Base-by-base conservation (phyloP, 2,888 invertebrate genomes). In the Lymantria monacha region DNA sequence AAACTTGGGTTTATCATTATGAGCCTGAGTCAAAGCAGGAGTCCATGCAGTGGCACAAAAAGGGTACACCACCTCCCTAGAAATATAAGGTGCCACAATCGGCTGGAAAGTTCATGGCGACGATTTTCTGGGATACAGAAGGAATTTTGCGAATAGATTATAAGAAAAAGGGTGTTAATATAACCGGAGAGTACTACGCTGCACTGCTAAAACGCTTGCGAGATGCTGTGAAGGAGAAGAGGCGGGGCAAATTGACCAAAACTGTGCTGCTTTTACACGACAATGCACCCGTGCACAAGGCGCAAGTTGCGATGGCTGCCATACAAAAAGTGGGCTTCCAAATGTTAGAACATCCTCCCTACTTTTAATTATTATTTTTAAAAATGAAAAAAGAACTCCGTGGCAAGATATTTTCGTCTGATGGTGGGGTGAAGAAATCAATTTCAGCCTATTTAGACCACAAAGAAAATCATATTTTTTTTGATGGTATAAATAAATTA, bases 61-160 rank as follows among this genome's bases (percentile, higher is more conserved):
- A 59, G 46, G 51, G 50, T 22, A 45, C 53, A 56, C 38, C 49
- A 43, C 53, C 55, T n/a, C 48, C 51, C 7, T 54, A 54, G 50
- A 59, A 55, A 44, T 54, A 57, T 30, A 57, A 54, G 36, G 53
- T 57, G 52, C 44, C 47, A 11, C 9, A 51, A 33, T 51, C 51
- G 46, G 46, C 49, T 33, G 48, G 92, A 98, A 98, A 36, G 36
- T 11, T 44, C 9, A 44, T 44, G 44, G 44, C 44, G 8, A 44
- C 44, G 33, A 15, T 47, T 41, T 50, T 56, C 54, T 44, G 36
- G 36, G 44, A 36, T 36, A 9, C 10, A 11, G 44, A 44, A 11
- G 36, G 87, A 98, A 98, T 30, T 98, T 9, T 44, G 11, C 10
- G 14, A 3, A 36, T 44, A 14, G 44, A 44, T 9, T 33, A 44